These are phyloP conservation scores for Campoplex capitator DNA, from an alignment of 2,888 invertebrate species.

Conservation along the genomic window DNA sequence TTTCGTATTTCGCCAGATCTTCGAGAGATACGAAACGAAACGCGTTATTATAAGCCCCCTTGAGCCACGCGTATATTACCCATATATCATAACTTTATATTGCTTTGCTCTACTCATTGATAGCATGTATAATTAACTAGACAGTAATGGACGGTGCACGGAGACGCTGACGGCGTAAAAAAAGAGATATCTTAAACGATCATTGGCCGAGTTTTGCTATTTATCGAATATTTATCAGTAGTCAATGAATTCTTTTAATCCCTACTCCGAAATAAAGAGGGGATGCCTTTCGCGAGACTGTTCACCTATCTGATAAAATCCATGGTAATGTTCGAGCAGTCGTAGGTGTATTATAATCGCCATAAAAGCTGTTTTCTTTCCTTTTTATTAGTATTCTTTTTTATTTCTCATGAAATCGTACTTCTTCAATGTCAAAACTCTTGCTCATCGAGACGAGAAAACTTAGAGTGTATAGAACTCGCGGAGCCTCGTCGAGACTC, in stretches of 20 bases:
- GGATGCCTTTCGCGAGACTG: not conserved
- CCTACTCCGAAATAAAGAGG: not conserved
- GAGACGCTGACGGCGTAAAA: constrained; percentile 41
- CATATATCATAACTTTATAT: constrained; percentile 49
- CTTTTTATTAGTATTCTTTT: not conserved
- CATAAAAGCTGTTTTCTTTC: not conserved
- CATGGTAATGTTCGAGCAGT: not conserved
- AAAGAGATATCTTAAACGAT: constrained; percentile 26
- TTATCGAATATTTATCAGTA: constrained; percentile 21
- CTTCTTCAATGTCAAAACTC: constrained; percentile 64
- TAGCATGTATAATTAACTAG: constrained; percentile 73
- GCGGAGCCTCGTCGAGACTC: constrained; percentile 62
- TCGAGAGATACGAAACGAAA: constrained; percentile 56
- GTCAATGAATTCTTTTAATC: constrained; percentile 19
- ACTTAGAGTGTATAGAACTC: constrained; percentile 34
- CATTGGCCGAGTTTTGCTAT: constrained; percentile 29
- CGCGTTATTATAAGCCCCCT: constrained; percentile 71
- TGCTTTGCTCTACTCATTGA: constrained; percentile 24
- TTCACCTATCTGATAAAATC: not conserved
- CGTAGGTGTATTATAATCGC: not conserved
- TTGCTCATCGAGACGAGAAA: constrained; percentile 54
- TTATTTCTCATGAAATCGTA: constrained; percentile 65
- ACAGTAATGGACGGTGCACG: constrained; percentile 56
- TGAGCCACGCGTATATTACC: constrained; percentile 42
- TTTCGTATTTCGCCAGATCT: constrained; percentile 67